Conservation (phyloP, 1,140 invertebrate genomes). For the Drosophila nigromelanica region DNA sequence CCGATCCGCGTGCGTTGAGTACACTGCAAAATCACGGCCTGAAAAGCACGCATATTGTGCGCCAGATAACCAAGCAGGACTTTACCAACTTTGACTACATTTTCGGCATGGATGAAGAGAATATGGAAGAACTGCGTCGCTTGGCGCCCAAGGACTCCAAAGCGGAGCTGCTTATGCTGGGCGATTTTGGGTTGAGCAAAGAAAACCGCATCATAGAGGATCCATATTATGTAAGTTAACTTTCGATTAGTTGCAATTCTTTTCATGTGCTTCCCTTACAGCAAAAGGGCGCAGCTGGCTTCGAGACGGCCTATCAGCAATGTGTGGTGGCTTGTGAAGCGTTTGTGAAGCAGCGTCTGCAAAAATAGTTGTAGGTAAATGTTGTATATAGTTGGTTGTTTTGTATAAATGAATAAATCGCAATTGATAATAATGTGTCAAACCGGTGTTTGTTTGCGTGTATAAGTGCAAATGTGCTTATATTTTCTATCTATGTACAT, state of each 20-base stretch:
- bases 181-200: constrained; percentile 90
- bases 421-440: background rate
- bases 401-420: constrained; percentile 10
- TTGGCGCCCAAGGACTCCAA: constrained; percentile 87
- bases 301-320: constrained; percentile 90
- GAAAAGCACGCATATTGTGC: constrained; percentile 89
- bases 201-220: constrained; percentile 92
- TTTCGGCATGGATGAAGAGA: constrained; percentile 95
- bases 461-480: background rate
- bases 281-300: constrained; percentile 87
- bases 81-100: constrained; percentile 93
- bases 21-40: constrained; percentile 90
- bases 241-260: background rate
- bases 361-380: constrained; percentile 47
- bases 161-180: constrained; percentile 91
- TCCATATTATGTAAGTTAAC: constrained; percentile 91
- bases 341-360: constrained; percentile 86
- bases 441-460: constrained; percentile 13
- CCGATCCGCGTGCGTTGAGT: constrained; percentile 90
- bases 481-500: background rate
- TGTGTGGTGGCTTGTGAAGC: constrained; percentile 87
- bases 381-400: constrained; percentile 14
- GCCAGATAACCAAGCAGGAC: constrained; percentile 89
- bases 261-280: constrained; percentile 78
- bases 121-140: constrained; percentile 88